phyloP scores from a whole-genome alignment of 1,140 invertebrate species.

The Drosophila ironensis region DNA sequence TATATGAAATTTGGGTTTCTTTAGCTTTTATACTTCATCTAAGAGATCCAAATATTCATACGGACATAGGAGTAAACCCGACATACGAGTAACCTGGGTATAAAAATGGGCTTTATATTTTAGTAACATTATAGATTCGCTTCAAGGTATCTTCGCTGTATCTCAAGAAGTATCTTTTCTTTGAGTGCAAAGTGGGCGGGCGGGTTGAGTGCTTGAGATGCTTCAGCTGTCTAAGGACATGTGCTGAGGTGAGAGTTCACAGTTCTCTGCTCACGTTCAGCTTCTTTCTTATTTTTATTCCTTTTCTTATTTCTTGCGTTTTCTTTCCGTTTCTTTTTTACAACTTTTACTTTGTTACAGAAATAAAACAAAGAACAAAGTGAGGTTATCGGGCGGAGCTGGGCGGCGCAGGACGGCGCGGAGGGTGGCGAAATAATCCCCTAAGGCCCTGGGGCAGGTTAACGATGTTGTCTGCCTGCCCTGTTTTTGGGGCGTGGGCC shows the following conservation, averaged over 20 bases:
- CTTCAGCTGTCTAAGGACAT: conserved; percentile 39
- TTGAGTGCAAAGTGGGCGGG: neutral
- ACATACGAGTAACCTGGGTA: too few species aligned
- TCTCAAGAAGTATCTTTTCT: neutral
- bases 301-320: conserved; percentile 9
- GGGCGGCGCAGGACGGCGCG: too few species aligned
- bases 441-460: conserved; percentile 51
- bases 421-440: conserved; percentile 35
- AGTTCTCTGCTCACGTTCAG: conserved; percentile 40
- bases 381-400: conserved; percentile 6
- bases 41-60: too few species aligned
- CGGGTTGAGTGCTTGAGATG: conserved; percentile 11
- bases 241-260: conserved; percentile 46
- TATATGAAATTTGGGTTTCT: too few species aligned
- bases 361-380: conserved; percentile 63
- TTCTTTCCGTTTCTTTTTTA: conserved; percentile 38
- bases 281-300: conserved; percentile 11
- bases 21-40: too few species aligned
- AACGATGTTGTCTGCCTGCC: conserved; percentile 53
- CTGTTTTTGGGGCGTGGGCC: conserved; percentile 18
- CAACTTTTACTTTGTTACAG: conserved; percentile 70
- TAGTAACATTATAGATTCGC: too few species aligned
- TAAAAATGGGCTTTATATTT: too few species aligned
- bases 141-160: too few species aligned
- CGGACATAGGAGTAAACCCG: too few species aligned